Evolutionary conservation across 1,140 invertebrate genomes (phyloP).

Genomic region (Drosophila bifasciata): DNA sequence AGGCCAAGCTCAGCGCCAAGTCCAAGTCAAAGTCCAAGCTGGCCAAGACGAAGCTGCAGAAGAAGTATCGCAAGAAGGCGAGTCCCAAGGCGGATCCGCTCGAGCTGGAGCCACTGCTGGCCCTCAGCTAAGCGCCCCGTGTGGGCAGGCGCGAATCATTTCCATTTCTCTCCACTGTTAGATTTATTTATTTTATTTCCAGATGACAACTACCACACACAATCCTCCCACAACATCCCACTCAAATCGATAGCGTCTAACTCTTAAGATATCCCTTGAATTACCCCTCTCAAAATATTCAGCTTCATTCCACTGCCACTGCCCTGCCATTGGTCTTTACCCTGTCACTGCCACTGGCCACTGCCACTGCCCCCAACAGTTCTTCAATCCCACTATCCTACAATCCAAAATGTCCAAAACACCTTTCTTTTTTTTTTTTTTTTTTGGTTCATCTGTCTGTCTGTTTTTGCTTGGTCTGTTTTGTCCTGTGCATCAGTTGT

Average conservation of each 20-base stretch:
- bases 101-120: constrained; percentile 87
- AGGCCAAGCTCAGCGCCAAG: constrained; percentile 88
- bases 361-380: background rate
- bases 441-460: too few relatives aligned
- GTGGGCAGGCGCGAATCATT: too few relatives aligned
- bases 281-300: background rate
- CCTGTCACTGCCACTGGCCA: background rate
- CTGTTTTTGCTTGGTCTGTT: too few relatives aligned
- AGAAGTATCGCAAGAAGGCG: constrained; percentile 86
- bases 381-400: too few relatives aligned
- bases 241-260: background rate
- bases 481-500: constrained; percentile 44
- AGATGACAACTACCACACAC: constrained; percentile 19
- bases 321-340: too few relatives aligned
- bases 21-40: constrained; percentile 88
- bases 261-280: background rate
- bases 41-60: constrained; percentile 86
- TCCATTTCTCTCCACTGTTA: constrained; percentile 34
- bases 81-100: constrained; percentile 78
- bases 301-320: background rate
- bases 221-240: background rate
- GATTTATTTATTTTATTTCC: constrained; percentile 57
- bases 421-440: too few relatives aligned
- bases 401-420: too few relatives aligned
- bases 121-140: constrained; percentile 87